Evolutionary conservation across 2,888 invertebrate genomes (phyloP).

Genomic region (Adela reaumurella): DNA sequence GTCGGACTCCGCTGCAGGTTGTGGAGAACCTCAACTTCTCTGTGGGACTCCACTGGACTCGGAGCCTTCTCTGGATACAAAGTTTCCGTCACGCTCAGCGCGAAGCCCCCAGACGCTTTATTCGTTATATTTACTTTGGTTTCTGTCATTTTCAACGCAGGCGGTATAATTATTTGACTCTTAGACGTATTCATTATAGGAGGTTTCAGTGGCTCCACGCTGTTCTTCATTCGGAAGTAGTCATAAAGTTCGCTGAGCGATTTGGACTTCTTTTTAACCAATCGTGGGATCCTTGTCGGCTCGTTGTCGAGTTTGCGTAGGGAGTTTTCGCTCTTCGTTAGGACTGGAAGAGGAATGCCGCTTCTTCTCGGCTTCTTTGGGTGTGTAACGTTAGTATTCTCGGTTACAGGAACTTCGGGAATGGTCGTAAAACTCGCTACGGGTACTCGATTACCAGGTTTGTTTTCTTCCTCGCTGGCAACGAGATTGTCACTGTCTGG

Average conservation of each 20-base stretch:
- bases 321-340: constrained; percentile 11
- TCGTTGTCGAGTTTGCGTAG: constrained; percentile 19
- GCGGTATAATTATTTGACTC: constrained; percentile 15
- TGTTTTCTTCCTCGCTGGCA: constrained; percentile 52
- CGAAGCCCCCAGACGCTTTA: constrained; percentile 32
- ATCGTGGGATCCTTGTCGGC: constrained; percentile 21
- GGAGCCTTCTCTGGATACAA: constrained; percentile 36
- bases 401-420: background rate
- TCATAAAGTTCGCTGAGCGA: constrained; percentile 47
- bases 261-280: constrained; percentile 41
- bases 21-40: constrained; percentile 65
- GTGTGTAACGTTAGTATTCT: constrained; percentile 16
- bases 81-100: constrained; percentile 32
- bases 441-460: constrained; percentile 6
- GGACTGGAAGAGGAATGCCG: constrained; percentile 41
- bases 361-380: constrained; percentile 27
- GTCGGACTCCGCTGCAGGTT: constrained; percentile 64
- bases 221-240: constrained; percentile 42
- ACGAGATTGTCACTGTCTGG: constrained; percentile 76
- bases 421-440: constrained; percentile 1
- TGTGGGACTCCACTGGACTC: constrained; percentile 55
- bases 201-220: constrained; percentile 14
- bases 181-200: constrained; percentile 11
- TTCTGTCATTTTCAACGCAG: background rate
- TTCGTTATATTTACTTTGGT: constrained; percentile 19